phyloP scores from a whole-genome alignment of 2,888 invertebrate genomes.

The Cremastinae sp. region DNA sequence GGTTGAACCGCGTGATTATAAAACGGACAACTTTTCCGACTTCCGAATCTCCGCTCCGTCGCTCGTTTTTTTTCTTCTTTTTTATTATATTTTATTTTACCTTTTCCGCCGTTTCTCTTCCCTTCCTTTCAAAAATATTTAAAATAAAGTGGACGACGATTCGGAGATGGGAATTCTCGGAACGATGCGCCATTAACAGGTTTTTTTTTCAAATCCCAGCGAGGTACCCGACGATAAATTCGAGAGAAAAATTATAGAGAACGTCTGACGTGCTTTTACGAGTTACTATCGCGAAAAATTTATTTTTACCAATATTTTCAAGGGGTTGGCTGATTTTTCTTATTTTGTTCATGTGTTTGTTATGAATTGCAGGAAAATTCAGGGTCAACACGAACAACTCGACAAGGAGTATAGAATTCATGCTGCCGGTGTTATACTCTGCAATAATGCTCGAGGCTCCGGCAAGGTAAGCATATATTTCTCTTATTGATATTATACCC shows the following conservation, averaged over 20 bases:
- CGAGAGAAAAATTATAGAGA: no score
- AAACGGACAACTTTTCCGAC: constrained; percentile 66
- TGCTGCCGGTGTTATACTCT: constrained; percentile 85
- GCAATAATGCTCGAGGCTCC: constrained; percentile 84
- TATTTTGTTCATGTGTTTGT: no score
- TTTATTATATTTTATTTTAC: no score
- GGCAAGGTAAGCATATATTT: constrained; percentile 84
- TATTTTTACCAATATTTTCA: no score
- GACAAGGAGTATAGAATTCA: constrained; percentile 86
- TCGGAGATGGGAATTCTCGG: no score
- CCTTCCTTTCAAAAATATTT: constrained; percentile 69
- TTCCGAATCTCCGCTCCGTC: constrained; percentile 30
- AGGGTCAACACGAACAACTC: constrained; percentile 86
- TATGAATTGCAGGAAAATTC: constrained; percentile 84
- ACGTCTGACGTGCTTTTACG: no score
- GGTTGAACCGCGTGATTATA: constrained; percentile 68
- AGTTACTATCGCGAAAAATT: no score
- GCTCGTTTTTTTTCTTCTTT: constrained; percentile 62
- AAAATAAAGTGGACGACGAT: no score
- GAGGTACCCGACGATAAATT: no score
- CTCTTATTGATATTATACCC: background rate
- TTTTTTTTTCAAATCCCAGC: no score
- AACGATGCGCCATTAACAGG: no score
- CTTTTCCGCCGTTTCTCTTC: background rate
- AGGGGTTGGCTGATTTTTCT: background rate